Percentiles rank a stretch among this genome's conserved stretches.
Conservation (phyloP, 2,888 invertebrate species). For the Netelia virgata region DNA sequence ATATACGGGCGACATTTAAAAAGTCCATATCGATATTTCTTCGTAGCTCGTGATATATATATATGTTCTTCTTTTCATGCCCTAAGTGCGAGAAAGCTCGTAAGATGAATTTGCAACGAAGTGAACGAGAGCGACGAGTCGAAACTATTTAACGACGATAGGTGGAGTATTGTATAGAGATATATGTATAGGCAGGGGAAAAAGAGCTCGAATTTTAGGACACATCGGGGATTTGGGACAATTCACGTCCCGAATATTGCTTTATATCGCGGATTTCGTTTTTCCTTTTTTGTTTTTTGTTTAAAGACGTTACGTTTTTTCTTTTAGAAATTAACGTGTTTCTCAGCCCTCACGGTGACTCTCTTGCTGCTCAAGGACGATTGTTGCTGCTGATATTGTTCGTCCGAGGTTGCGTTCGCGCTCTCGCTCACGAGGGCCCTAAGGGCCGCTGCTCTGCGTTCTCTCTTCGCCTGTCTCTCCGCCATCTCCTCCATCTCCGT, state of each 20-base stretch:
- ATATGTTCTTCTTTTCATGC: background rate
- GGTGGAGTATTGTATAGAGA: background rate
- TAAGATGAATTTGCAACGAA: slow-evolving; percentile 9
- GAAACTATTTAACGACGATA: background rate
- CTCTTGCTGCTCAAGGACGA: slow-evolving; percentile 75
- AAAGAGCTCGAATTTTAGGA: background rate
- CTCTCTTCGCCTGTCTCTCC: slow-evolving; percentile 89
- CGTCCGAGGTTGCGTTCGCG: slow-evolving; percentile 85
- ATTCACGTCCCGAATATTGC: slow-evolving; percentile 11
- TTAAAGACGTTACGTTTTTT: background rate
- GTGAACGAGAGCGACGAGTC: slow-evolving; percentile 44
- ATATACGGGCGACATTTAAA: background rate
- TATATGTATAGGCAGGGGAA: background rate
- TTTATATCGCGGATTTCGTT: background rate
- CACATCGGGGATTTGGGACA: background rate
- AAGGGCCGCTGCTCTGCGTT: slow-evolving; percentile 90
- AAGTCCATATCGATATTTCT: background rate
- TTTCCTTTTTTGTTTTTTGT: background rate
- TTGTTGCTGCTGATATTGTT: slow-evolving; percentile 72
- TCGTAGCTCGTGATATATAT: background rate
- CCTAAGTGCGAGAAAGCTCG: background rate
- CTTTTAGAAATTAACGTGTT: slow-evolving; percentile 83
- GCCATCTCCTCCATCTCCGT: slow-evolving; percentile 91
- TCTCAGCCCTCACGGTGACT: slow-evolving; percentile 79
- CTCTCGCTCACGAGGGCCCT: slow-evolving; percentile 89